Conservation (phyloP, 2,888 invertebrate genomes). For the Carterocephalus palaemon region DNA sequence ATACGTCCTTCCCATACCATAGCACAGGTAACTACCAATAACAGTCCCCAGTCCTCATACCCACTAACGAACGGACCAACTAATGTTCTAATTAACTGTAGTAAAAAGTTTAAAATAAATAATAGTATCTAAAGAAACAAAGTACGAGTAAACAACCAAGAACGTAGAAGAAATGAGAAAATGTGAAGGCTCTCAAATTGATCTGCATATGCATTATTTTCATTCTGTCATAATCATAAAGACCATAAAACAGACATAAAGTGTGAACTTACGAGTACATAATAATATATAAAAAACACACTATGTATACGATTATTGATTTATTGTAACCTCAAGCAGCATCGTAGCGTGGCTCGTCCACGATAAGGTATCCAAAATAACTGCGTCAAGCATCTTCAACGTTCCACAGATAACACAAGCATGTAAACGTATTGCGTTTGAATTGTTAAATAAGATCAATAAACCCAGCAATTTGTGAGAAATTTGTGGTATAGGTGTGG, state of each 20-base stretch:
- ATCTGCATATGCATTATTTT: slow-evolving; percentile 14
- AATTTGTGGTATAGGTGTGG: too few relatives aligned
- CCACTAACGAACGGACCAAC: too few relatives aligned
- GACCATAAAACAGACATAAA: slow-evolving; percentile 38
- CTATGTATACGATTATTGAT: slow-evolving; percentile 60
- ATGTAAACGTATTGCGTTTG: slow-evolving; percentile 9
- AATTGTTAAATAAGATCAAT: slow-evolving; percentile 5
- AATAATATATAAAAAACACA: slow-evolving; percentile 61
- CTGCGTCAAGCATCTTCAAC: slow-evolving; percentile 57
- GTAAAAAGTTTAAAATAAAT: slow-evolving; percentile 19
- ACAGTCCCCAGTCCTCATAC: too few relatives aligned
- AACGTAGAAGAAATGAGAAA: too few relatives aligned
- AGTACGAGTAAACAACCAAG: too few relatives aligned
- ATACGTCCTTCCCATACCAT: too few relatives aligned
- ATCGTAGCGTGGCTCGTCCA: slow-evolving; percentile 51
- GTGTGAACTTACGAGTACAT: slow-evolving; percentile 43
- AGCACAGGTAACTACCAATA: too few relatives aligned
- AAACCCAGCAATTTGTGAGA: too few relatives aligned
- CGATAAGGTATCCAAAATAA: slow-evolving; percentile 75
- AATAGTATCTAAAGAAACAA: too few relatives aligned
- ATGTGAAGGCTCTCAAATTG: neutral
- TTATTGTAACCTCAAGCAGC: slow-evolving; percentile 61
- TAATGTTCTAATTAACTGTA: too few relatives aligned
- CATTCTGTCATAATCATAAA: slow-evolving; percentile 23
- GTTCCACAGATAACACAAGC: slow-evolving; percentile 52